phyloP scores from a whole-genome alignment of 2,888 invertebrate species.

The Chloroclysta siterata region DNA sequence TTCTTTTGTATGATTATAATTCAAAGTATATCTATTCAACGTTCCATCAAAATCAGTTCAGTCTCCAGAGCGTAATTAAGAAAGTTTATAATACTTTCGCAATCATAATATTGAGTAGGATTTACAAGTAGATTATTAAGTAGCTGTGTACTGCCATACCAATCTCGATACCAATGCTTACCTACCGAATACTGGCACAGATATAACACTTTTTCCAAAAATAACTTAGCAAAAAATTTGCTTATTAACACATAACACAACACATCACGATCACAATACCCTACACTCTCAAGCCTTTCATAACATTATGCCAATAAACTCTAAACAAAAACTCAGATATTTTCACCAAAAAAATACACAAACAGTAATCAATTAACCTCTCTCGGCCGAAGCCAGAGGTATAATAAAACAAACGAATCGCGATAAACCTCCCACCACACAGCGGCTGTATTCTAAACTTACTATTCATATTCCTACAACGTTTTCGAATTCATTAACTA shows the following conservation, averaged over 20 bases:
- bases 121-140: too few relatives aligned
- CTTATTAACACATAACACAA: neutral
- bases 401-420: conserved; percentile 33
- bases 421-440: conserved; percentile 30
- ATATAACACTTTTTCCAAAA: neutral
- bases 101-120: too few relatives aligned
- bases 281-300: neutral
- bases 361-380: conserved; percentile 17
- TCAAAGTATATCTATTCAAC: too few relatives aligned
- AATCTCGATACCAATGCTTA: too few relatives aligned
- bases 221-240: too few relatives aligned
- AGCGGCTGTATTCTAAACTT: conserved; percentile 29
- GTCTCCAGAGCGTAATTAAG: too few relatives aligned
- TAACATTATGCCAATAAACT: neutral
- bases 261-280: conserved; percentile 18
- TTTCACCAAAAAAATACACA: conserved; percentile 7
- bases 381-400: conserved; percentile 29
- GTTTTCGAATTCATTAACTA: conserved; percentile 14
- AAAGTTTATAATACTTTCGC: too few relatives aligned
- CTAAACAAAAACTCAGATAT: neutral
- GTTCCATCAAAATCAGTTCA: too few relatives aligned
- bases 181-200: neutral
- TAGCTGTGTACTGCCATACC: too few relatives aligned
- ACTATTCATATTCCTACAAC: conserved; percentile 19
- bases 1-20: too few relatives aligned